Evolutionary conservation across 2,888 invertebrate species (phyloP), one percentile per base, ranked within the genome.

Genomic region (Drosophila setosimentum): DNA sequence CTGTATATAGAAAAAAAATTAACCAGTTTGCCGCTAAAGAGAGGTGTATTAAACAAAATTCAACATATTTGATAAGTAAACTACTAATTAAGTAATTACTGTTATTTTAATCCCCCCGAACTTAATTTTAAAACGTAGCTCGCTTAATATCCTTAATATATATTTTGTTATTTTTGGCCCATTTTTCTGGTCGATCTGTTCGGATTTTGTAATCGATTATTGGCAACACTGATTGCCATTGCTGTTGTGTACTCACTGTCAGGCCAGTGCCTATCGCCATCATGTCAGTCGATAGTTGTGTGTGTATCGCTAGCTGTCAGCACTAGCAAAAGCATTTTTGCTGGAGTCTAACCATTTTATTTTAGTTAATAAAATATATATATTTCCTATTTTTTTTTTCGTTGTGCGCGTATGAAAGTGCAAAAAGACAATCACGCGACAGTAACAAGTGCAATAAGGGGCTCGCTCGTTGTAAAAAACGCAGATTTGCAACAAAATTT

Each of bases 311-410:
- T 63, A 62, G 67, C 60, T 79, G 69, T 72, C 65, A 73, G 73
- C 73, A 74, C 73, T 78, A 78, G 73, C 82, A 78, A 78, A 81
- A 81, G 78, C 78, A 81, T 81, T 80, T 79, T 80, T 80, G 82
- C 80, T 85, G 85, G 84, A 85, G 80, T 77, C 87, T 83, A 89
- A 83, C 80, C 88, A 90, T 85, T 90, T 89, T 90, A 85, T 85
- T 85, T 85, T 90, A 80, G 80, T 89, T 85, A 88, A 89, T 89
- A 90, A 89, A 85, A 82, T 84, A 87, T 66, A 85, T 51, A 85
- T 70, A 87, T 85, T 89, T 80, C 71, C 74, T 73, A 24, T 84
- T 82, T 87, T 80, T 82, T 89, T 82, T 89, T 89, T 74, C 71
- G 83, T 77, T 77, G 88, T 79, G 80, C 83, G 86, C 86, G 73